Evolutionary conservation across 2,113 vertebrate genomes (phyloP).

Genomic region (Ameiurus melas): DNA sequence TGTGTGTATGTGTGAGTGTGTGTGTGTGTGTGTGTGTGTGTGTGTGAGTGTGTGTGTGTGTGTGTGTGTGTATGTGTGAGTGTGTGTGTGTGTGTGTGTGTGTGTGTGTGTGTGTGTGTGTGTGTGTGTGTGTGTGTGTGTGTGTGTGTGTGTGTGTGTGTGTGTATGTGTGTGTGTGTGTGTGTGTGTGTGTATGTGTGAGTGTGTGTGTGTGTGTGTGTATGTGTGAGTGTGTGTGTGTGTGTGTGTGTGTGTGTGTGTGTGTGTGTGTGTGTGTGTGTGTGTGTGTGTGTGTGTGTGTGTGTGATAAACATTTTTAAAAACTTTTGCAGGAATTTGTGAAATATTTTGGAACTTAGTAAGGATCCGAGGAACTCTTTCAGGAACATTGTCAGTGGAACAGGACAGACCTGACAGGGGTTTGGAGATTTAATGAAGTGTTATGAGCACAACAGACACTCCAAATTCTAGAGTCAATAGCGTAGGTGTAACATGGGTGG

Average conservation of each 20-base stretch:
- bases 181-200: conserved; percentile 7
- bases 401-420: background rate
- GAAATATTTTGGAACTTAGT: background rate
- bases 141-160: conserved; percentile 4
- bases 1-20: conserved; percentile 13
- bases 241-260: conserved; percentile 28
- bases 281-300: conserved; percentile 12
- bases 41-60: conserved; percentile 4
- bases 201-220: too few species aligned
- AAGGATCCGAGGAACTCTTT: background rate
- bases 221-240: conserved; percentile 26
- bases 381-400: background rate
- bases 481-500: background rate
- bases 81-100: conserved; percentile 3
- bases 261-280: conserved; percentile 18
- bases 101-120: conserved; percentile 1
- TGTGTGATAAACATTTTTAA: background rate
- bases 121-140: conserved; percentile 5
- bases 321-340: background rate
- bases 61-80: conserved; percentile 15
- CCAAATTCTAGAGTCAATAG: background rate
- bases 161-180: background rate
- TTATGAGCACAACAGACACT: background rate
- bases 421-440: background rate
- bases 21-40: conserved; percentile 1